Conservation (phyloP, 2,888 invertebrate species). For the Drosophila yooni region DNA sequence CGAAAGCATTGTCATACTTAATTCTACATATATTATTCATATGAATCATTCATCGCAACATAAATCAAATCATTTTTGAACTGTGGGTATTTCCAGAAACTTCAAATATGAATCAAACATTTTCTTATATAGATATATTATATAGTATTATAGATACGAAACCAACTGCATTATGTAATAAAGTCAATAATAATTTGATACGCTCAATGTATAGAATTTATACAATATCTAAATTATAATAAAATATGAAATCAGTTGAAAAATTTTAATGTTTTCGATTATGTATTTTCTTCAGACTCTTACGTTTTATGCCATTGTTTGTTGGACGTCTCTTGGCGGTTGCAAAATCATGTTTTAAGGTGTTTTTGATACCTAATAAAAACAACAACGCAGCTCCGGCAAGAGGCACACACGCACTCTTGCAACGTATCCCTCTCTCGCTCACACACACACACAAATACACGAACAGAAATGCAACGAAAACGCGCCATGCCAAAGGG, state of each 20-base stretch:
- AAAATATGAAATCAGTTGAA: not conserved
- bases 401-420: constrained; percentile 23
- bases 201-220: too few species aligned
- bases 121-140: too few species aligned
- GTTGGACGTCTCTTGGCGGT: constrained; percentile 61
- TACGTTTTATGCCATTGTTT: constrained; percentile 57
- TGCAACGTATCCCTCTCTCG: not conserved
- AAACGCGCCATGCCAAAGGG: constrained; percentile 72
- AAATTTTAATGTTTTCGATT: not conserved
- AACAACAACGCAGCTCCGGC: constrained; percentile 69
- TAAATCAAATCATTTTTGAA: not conserved
- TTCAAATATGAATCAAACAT: not conserved
- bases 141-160: too few species aligned
- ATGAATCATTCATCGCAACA: not conserved
- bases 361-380: constrained; percentile 82
- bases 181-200: too few species aligned
- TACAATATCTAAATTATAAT: too few species aligned
- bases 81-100: not conserved
- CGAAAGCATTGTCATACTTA: not conserved
- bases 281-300: not conserved
- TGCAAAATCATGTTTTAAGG: constrained; percentile 82
- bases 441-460: constrained; percentile 14
- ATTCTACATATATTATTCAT: not conserved
- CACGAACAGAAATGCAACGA: constrained; percentile 48
- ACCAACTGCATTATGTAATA: too few species aligned